A percentile compares a stretch with the other conserved stretches of the same genome.
These are phyloP conservation scores for Nephrotoma guestfalica DNA, from an alignment of 2,888 invertebrate genomes.

Conservation along the genomic window DNA sequence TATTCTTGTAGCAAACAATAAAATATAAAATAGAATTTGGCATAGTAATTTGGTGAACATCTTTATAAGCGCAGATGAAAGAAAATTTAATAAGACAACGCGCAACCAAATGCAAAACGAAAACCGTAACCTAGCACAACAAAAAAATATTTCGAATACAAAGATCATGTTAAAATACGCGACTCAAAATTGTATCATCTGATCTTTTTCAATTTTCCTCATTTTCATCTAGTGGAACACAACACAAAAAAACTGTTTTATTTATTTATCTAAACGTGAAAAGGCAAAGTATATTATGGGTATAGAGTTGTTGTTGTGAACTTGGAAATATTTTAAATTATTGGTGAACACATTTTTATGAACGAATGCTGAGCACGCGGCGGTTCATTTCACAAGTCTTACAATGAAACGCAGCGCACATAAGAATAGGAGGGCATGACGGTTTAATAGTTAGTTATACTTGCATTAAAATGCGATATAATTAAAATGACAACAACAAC, in stretches of 20 bases:
- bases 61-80: neutral
- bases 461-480: neutral
- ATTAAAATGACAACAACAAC: slow-evolving; percentile 1
- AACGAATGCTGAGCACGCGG: neutral
- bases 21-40: neutral
- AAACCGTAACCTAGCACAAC: neutral
- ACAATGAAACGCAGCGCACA: neutral
- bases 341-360: neutral
- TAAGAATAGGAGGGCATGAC: neutral
- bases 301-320: neutral
- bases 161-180: neutral
- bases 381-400: neutral
- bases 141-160: neutral
- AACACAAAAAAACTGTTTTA: neutral
- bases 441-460: neutral
- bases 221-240: neutral
- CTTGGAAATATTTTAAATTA: neutral
- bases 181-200: neutral
- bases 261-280: neutral
- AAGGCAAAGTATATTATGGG: too few species aligned
- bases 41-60: neutral
- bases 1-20: neutral
- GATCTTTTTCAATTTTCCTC: neutral
- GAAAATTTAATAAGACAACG: neutral
- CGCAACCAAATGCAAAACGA: neutral